Percentiles rank a stretch among this genome's conserved stretches.
Conservation (phyloP, 2,797 vertebrate species). For the Molothrus ater region DNA sequence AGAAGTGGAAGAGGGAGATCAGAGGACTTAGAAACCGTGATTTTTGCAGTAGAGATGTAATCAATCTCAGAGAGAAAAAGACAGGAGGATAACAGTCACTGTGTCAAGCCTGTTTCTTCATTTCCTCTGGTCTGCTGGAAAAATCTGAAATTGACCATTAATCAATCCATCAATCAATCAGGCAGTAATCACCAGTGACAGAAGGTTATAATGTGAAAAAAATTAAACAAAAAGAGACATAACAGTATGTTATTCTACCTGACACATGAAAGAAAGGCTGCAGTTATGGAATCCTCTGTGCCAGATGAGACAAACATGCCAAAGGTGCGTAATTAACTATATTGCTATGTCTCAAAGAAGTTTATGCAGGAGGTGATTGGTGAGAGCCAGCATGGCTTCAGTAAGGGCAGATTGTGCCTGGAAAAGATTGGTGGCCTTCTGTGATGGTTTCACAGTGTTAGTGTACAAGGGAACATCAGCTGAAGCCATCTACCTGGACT, state of each 20-base stretch:
- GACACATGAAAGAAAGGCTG: neutral
- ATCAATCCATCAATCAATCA: conserved; percentile 41
- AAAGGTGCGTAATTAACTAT: neutral
- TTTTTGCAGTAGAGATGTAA: conserved; percentile 33
- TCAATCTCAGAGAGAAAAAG: conserved; percentile 49
- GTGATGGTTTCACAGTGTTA: neutral
- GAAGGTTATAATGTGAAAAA: conserved; percentile 7
- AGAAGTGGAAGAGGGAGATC: conserved; percentile 27
- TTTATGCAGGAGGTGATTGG: neutral
- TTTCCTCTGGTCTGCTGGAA: neutral
- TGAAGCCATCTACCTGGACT: neutral
- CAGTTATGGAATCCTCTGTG: neutral
- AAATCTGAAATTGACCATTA: conserved; percentile 38
- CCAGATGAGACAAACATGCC: neutral
- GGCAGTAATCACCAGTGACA: conserved; percentile 13
- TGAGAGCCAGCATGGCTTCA: neutral
- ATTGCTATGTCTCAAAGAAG: neutral
- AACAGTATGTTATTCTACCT: neutral
- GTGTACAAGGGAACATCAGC: neutral
- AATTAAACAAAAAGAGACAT: neutral
- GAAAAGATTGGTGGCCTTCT: neutral
- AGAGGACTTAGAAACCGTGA: conserved; percentile 9
- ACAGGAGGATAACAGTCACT: conserved; percentile 12
- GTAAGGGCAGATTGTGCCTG: neutral
- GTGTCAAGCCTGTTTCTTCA: conserved; percentile 15